phyloP scores from a whole-genome alignment of 2,113 vertebrate species.

The Leucopsar rothschildi region DNA sequence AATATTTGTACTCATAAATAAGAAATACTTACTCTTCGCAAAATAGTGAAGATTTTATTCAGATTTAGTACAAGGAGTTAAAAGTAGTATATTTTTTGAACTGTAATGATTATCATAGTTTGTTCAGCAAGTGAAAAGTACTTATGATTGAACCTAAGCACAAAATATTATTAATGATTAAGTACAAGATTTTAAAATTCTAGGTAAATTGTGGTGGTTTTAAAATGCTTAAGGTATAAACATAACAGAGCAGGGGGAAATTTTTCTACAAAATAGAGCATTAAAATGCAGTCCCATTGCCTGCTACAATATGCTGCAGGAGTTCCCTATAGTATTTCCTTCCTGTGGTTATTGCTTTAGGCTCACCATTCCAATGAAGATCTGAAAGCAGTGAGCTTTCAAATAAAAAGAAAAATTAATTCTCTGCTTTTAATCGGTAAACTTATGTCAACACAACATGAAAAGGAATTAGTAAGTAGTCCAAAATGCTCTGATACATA shows the following conservation, averaged over 20 bases:
- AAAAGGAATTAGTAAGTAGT: slow-evolving; percentile 22
- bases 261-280: neutral
- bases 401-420: slow-evolving; percentile 15
- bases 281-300: neutral
- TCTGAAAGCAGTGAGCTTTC: neutral
- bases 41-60: neutral
- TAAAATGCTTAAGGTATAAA: neutral
- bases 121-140: neutral
- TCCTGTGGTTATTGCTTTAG: slow-evolving; percentile 6
- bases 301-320: neutral
- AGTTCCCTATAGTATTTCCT: neutral
- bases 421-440: slow-evolving; percentile 1
- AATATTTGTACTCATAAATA: neutral
- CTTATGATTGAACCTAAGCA: neutral
- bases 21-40: neutral
- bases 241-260: neutral
- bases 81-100: neutral
- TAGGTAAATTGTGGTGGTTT: neutral
- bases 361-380: neutral
- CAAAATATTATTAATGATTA: neutral
- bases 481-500: neutral
- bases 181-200: neutral
- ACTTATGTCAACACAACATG: neutral
- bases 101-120: neutral
- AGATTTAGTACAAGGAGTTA: neutral